Evolutionary conservation across 2,113 vertebrate genomes (phyloP).

Genomic region (Bubo bubo): DNA sequence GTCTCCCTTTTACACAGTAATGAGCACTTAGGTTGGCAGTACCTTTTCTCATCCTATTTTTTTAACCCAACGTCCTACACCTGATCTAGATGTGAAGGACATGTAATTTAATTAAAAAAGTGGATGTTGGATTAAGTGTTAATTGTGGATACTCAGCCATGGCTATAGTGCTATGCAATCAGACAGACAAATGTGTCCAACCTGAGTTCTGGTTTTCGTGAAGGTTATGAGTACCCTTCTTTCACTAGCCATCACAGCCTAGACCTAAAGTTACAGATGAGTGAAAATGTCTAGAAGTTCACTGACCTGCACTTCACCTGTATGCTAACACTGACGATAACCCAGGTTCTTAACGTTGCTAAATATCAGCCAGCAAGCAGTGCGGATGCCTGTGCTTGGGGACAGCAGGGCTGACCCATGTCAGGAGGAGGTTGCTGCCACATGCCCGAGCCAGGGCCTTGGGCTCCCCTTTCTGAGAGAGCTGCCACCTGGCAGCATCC

Average conservation of each 20-base stretch:
- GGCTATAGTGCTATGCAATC: neutral
- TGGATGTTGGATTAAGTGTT: neutral
- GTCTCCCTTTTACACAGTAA: neutral
- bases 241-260: neutral
- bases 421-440: neutral
- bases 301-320: neutral
- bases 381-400: neutral
- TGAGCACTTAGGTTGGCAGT: neutral
- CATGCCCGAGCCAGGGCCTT: rapidly evolving
- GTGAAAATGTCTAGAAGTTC: neutral
- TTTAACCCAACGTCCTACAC: neutral
- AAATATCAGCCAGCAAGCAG: neutral
- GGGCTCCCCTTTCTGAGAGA: neutral
- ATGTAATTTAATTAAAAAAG: neutral
- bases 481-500: rapidly evolving
- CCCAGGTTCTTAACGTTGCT: neutral
- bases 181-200: neutral
- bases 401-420: neutral
- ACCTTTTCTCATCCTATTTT: neutral
- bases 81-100: neutral
- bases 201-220: neutral
- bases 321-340: neutral
- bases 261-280: neutral
- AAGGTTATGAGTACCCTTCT: neutral
- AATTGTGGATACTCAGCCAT: neutral